These are phyloP conservation scores for Dysmachus trigonus DNA, from an alignment of 2,888 invertebrate species.

Conservation along the genomic window DNA sequence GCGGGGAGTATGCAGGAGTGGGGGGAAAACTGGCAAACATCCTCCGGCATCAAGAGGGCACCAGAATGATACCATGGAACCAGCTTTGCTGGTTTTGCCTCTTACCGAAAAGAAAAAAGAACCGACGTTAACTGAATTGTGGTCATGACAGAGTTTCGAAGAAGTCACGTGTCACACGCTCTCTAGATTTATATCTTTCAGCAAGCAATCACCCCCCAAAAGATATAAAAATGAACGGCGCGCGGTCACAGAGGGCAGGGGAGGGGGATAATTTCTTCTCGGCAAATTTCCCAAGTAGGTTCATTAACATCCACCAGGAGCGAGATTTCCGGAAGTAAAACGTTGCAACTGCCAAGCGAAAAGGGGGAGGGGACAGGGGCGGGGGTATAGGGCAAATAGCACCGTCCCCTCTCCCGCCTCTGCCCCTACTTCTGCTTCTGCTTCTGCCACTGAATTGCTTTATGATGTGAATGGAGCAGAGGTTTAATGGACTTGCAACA, in stretches of 20 bases:
- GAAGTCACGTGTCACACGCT: constrained; percentile 48
- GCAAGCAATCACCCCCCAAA: not conserved
- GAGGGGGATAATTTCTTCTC: not conserved
- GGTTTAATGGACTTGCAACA: not conserved
- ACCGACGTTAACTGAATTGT: constrained; percentile 19
- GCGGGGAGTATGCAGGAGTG: not conserved
- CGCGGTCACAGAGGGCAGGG: not conserved
- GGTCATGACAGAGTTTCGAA: constrained; percentile 45
- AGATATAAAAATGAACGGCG: not conserved
- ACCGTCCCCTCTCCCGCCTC: not conserved
- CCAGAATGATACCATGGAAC: not conserved
- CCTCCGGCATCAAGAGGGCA: not conserved
- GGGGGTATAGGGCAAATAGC: not conserved
- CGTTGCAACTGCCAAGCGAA: not conserved
- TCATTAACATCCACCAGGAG: constrained; percentile 21
- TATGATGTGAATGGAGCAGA: not conserved
- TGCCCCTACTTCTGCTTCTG: not conserved
- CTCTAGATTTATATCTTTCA: constrained; percentile 44
- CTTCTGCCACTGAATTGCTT: not conserved
- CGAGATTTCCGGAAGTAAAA: constrained; percentile 13
- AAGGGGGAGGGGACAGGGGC: not conserved
- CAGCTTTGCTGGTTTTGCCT: not conserved
- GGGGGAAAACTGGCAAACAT: not conserved
- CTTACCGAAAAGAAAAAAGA: not conserved
- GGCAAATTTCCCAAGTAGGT: constrained; percentile 32